phyloP scores from a whole-genome alignment of 1,140 invertebrate species.

The Drosophila seguyi region DNA sequence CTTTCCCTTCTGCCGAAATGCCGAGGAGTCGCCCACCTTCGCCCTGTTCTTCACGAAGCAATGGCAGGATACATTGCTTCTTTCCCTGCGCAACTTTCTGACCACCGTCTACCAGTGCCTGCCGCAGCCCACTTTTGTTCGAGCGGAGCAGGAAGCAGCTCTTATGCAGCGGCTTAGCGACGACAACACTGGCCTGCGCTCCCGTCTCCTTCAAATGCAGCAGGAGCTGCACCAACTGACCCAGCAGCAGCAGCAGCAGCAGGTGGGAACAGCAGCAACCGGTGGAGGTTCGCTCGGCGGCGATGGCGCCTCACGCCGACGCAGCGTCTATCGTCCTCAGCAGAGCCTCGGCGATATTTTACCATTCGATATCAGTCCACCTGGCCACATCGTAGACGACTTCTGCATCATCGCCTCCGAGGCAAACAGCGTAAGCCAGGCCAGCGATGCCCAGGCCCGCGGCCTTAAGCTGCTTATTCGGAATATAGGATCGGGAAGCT shows the following conservation, averaged over 20 bases:
- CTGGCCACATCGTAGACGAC: conserved; percentile 94
- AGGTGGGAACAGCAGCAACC: conserved; percentile 13
- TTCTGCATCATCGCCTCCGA: conserved; percentile 96
- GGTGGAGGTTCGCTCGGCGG: conserved; percentile 45
- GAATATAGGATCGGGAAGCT: conserved; percentile 92
- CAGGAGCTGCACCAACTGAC: conserved; percentile 74
- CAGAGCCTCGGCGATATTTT: conserved; percentile 86
- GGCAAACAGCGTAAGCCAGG: conserved; percentile 80
- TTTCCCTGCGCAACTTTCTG: conserved; percentile 98
- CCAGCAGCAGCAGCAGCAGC: conserved; percentile 21
- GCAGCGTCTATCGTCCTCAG: conserved; percentile 86
- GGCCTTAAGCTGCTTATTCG: conserved; percentile 91
- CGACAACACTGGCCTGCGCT: conserved; percentile 91
- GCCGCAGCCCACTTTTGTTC: conserved; percentile 92
- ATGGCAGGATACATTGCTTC: conserved; percentile 97
- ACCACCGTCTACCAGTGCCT: conserved; percentile 95
- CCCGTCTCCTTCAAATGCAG: conserved; percentile 85
- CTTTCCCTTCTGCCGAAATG: conserved; percentile 95
- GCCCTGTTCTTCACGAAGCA: conserved; percentile 95
- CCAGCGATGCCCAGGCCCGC: conserved; percentile 88
- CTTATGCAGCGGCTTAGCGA: conserved; percentile 93
- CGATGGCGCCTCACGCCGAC: conserved; percentile 80
- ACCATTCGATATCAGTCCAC: conserved; percentile 88
- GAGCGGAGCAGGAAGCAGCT: conserved; percentile 93
- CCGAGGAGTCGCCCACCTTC: conserved; percentile 95